These are phyloP conservation scores for Pangasianodon hypophthalmus DNA, from an alignment of 2,113 vertebrate species.

Conservation along the genomic window DNA sequence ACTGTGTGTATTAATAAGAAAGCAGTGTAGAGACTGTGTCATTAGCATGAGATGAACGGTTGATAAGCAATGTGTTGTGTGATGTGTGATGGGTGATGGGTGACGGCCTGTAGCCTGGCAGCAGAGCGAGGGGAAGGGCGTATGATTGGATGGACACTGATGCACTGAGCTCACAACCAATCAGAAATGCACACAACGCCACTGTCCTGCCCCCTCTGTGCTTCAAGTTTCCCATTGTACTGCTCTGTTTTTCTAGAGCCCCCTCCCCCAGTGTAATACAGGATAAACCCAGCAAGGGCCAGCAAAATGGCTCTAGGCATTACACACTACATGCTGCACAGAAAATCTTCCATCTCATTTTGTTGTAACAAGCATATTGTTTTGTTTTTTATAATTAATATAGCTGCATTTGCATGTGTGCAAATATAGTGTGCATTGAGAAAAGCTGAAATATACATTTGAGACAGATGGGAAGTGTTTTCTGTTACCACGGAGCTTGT, in stretches of 20 bases:
- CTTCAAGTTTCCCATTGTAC: conserved; percentile 54
- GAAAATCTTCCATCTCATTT: background rate
- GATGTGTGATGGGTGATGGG: conserved; percentile 9
- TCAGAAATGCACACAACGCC: conserved; percentile 54
- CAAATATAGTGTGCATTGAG: background rate
- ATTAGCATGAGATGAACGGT: background rate
- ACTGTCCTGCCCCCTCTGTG: conserved; percentile 60
- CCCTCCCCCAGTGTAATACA: conserved; percentile 29
- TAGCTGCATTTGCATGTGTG: background rate
- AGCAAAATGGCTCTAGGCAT: background rate
- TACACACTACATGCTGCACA: background rate
- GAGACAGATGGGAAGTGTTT: conserved; percentile 28
- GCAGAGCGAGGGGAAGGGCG: background rate
- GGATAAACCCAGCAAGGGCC: conserved; percentile 23
- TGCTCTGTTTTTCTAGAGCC: conserved; percentile 14
- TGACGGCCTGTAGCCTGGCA: background rate
- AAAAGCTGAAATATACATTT: background rate
- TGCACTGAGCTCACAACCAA: conserved; percentile 52
- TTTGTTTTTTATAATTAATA: background rate
- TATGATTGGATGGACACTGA: background rate
- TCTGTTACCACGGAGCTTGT: conserved; percentile 20
- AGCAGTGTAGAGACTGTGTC: background rate
- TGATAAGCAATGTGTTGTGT: background rate
- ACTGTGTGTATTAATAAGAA: background rate
- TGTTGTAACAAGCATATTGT: background rate